Conservation (phyloP, 2,113 vertebrate species). For the Tapirus terrestris region DNA sequence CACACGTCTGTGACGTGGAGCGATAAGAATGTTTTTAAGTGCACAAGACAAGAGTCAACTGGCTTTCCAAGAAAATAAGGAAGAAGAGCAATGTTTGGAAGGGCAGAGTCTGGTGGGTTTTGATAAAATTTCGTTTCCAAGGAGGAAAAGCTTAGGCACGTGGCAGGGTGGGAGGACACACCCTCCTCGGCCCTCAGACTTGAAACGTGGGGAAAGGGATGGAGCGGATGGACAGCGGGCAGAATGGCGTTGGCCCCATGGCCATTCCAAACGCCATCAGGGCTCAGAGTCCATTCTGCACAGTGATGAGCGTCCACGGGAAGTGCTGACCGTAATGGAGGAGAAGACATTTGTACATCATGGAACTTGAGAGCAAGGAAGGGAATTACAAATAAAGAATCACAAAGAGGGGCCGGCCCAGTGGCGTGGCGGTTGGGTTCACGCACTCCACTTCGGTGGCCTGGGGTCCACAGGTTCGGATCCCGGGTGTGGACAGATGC, state of each 20-base stretch:
- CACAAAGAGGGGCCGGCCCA: no score
- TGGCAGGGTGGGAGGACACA: neutral
- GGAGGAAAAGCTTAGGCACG: neutral
- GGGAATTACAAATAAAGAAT: no score
- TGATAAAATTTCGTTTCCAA: neutral
- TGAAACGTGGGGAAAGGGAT: neutral
- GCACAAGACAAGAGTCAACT: fast-evolving
- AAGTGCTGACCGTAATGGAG: fast-evolving
- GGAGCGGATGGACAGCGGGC: neutral
- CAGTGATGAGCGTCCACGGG: neutral
- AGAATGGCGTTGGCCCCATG: neutral
- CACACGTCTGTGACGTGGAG: fast-evolving
- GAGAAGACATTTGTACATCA: neutral
- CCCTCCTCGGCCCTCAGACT: neutral
- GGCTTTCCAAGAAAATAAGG: neutral
- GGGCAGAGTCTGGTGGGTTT: neutral
- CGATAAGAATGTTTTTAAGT: no score
- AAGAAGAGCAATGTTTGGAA: neutral
- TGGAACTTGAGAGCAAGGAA: neutral
- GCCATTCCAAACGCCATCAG: neutral
- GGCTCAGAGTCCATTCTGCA: neutral
- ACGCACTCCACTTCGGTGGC: no score
- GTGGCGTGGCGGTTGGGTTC: no score
- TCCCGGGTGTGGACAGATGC: no score
- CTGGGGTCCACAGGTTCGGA: no score